Conservation (phyloP, 2,888 invertebrate species). For the Parnassius glacialis region DNA sequence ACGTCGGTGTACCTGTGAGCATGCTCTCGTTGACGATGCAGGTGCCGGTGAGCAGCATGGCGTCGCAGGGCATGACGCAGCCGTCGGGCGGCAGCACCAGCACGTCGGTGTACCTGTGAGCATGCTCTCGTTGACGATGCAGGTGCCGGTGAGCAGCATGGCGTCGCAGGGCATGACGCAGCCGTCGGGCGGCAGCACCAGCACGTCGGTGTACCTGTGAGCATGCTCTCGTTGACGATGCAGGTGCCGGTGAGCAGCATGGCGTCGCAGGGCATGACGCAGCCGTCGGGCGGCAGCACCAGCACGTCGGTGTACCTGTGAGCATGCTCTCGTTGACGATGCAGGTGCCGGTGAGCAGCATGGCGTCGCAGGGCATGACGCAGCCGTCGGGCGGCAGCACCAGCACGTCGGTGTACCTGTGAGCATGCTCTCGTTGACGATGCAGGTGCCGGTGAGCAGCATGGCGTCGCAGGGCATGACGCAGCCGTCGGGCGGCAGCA, state of each 20-base stretch:
- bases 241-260: constrained; percentile 92
- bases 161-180: constrained; percentile 92
- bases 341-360: constrained; percentile 91
- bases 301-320: constrained; percentile 90
- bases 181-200: constrained; percentile 89
- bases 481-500: constrained; percentile 89
- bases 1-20: constrained; percentile 91
- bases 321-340: constrained; percentile 97
- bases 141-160: constrained; percentile 90
- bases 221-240: constrained; percentile 96
- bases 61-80: constrained; percentile 90
- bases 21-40: constrained; percentile 97
- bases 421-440: constrained; percentile 97
- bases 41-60: constrained; percentile 90
- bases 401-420: constrained; percentile 90
- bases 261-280: constrained; percentile 91
- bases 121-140: constrained; percentile 97
- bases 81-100: constrained; percentile 90
- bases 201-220: constrained; percentile 90
- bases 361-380: constrained; percentile 90
- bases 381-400: constrained; percentile 90
- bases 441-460: constrained; percentile 91
- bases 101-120: constrained; percentile 90
- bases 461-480: constrained; percentile 92
- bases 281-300: constrained; percentile 89